These are phyloP conservation scores for Setipinna tenuifilis DNA, from an alignment of 2,797 vertebrate genomes.

Conservation along the genomic window DNA sequence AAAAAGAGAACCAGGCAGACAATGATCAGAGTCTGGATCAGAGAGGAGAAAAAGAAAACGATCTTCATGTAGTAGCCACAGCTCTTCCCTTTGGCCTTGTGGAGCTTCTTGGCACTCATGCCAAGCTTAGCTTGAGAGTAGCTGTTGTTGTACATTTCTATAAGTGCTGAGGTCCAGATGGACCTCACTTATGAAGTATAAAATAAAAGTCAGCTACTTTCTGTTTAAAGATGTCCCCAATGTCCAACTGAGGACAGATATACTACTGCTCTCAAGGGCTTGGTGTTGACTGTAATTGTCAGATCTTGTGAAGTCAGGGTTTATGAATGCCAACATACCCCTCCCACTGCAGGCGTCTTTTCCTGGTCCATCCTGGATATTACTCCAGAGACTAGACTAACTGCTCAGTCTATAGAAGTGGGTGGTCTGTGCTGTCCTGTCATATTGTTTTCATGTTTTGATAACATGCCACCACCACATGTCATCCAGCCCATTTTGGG, in stretches of 20 bases:
- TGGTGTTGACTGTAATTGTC: not conserved
- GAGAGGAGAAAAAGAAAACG: slow-evolving; percentile 90
- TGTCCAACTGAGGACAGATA: not conserved
- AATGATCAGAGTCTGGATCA: slow-evolving; percentile 95
- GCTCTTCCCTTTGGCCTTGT: slow-evolving; percentile 70
- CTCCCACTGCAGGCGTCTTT: slow-evolving; percentile 22
- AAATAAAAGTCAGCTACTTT: not conserved
- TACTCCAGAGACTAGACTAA: slow-evolving; percentile 50
- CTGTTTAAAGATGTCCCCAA: not conserved
- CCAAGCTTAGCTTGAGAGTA: slow-evolving; percentile 71
- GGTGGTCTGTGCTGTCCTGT: not conserved
- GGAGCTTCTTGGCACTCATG: slow-evolving; percentile 64
- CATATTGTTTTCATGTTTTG: slow-evolving; percentile 38
- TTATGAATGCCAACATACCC: not conserved
- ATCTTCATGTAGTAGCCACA: slow-evolving; percentile 91
- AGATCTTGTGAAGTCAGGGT: not conserved
- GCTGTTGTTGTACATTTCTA: slow-evolving; percentile 70
- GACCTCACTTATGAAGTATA: not conserved
- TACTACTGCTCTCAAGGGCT: not conserved
- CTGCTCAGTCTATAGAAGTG: slow-evolving; percentile 20
- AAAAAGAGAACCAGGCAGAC: slow-evolving; percentile 93
- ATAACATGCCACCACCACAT: slow-evolving; percentile 34
- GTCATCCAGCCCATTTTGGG: slow-evolving; percentile 14
- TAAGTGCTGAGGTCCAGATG: not conserved
- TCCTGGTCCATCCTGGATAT: slow-evolving; percentile 43